Percentiles rank a stretch among this genome's conserved stretches.
Evolutionary conservation across 2,888 invertebrate species (phyloP).

Genomic region (Bruchidius siliquastri): DNA sequence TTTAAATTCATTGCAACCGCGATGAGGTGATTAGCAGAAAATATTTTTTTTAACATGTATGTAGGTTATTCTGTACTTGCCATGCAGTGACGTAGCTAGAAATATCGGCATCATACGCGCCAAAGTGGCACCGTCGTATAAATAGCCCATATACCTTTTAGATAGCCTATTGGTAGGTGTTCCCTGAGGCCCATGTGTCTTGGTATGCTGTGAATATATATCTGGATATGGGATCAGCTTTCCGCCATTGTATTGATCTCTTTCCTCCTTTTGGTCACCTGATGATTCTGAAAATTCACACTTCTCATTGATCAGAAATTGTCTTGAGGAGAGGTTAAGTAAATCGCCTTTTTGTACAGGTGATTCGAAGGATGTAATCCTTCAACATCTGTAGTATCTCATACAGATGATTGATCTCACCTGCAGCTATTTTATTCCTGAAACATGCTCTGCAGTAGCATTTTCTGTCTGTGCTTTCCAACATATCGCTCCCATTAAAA

Average conservation of each 20-base stretch:
- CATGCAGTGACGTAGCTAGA: too few species aligned
- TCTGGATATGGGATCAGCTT: constrained; percentile 27
- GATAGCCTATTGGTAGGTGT: constrained; percentile 20
- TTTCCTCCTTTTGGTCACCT: constrained; percentile 11
- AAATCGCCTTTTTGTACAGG: too few species aligned
- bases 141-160: constrained; percentile 24
- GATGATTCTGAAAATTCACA: constrained; percentile 6
- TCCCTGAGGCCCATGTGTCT: constrained; percentile 3
- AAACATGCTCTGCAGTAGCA: constrained; percentile 26
- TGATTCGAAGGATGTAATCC: too few species aligned
- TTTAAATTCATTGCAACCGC: too few species aligned
- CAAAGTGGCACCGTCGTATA: too few species aligned
- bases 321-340: neutral
- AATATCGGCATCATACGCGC: too few species aligned
- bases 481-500: constrained; percentile 17
- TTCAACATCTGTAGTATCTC: too few species aligned
- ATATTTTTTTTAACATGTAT: too few species aligned
- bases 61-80: too few species aligned
- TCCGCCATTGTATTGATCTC: constrained; percentile 5
- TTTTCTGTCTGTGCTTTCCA: constrained; percentile 21
- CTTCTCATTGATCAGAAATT: neutral
- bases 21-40: too few species aligned
- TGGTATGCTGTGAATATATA: constrained; percentile 15
- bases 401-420: too few species aligned
- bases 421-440: constrained; percentile 19